Conservation (phyloP, 2,888 invertebrate genomes). For the Drosophila emarginata region DNA sequence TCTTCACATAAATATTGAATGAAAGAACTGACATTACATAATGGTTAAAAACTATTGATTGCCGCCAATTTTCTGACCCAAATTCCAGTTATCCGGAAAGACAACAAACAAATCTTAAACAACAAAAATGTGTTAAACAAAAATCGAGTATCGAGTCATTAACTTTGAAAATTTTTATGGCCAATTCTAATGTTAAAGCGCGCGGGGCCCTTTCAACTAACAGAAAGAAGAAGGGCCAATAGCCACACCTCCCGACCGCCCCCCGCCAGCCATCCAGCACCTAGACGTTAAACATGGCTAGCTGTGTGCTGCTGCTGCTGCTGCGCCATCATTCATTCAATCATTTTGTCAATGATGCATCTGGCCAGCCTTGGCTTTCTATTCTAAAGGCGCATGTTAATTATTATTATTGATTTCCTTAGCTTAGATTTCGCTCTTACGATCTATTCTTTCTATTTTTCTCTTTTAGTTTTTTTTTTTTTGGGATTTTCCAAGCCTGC, state of each 20-base stretch:
- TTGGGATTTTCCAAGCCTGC: conserved; percentile 50
- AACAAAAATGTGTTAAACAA: conserved; percentile 59
- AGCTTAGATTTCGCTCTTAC: conserved; percentile 60
- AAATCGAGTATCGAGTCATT: conserved; percentile 56
- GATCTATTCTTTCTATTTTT: conserved; percentile 3
- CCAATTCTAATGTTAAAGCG: conserved; percentile 35
- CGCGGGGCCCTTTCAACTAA: conserved; percentile 28
- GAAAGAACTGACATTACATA: conserved; percentile 18
- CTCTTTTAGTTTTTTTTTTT: conserved; percentile 9
- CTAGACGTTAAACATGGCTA: not conserved
- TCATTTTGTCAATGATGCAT: conserved; percentile 73
- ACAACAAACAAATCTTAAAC: conserved; percentile 29
- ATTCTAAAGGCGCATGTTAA: conserved; percentile 56
- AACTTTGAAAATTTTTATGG: conserved; percentile 50
- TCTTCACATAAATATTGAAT: conserved; percentile 22
- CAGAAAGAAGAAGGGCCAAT: not conserved
- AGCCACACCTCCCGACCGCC: conserved; percentile 7
- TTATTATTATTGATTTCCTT: conserved; percentile 76
- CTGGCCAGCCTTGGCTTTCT: conserved; percentile 43
- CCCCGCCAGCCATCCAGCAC: conserved; percentile 9
- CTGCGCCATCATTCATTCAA: conserved; percentile 63
- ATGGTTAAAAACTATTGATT: conserved; percentile 2
- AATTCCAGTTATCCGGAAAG: conserved; percentile 48
- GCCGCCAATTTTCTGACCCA: conserved; percentile 50
- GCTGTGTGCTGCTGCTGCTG: too few relatives aligned